Evolutionary conservation across 2,888 invertebrate genomes (phyloP).

Genomic region (Metallyticus violacea): DNA sequence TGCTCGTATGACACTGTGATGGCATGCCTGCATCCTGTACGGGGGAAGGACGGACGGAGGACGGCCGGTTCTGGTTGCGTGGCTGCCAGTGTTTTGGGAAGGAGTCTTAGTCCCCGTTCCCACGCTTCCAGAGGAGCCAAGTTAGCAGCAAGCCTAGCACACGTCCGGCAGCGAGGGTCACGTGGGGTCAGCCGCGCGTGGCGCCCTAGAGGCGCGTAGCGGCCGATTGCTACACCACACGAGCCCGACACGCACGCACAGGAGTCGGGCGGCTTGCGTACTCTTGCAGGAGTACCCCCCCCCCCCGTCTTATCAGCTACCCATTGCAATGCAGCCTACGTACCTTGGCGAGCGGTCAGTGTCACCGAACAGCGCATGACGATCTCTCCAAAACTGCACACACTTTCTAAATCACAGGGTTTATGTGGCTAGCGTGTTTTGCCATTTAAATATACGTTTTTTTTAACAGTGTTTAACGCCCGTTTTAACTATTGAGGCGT

Average conservation of each 20-base stretch:
- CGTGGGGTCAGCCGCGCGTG: conserved; percentile 28
- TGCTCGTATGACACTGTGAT: not conserved
- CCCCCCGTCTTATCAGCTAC: not conserved
- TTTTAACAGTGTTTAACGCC: too few relatives aligned
- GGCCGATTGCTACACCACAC: conserved; percentile 4
- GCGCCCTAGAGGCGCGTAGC: conserved; percentile 16
- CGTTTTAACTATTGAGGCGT: too few relatives aligned
- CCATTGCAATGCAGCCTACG: not conserved
- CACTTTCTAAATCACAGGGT: too few relatives aligned
- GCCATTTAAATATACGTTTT: too few relatives aligned
- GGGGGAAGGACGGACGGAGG: not conserved
- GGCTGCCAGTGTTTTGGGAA: conserved; percentile 35
- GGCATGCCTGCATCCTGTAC: not conserved
- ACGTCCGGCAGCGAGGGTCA: conserved; percentile 31
- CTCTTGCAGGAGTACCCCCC: not conserved
- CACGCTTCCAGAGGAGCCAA: conserved; percentile 31
- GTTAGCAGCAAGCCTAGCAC: conserved; percentile 27
- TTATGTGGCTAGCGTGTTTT: too few relatives aligned
- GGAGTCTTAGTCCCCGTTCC: conserved; percentile 31
- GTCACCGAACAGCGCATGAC: too few relatives aligned
- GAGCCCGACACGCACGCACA: conserved; percentile 15
- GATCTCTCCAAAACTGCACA: too few relatives aligned
- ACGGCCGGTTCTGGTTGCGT: conserved; percentile 25
- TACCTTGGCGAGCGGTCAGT: too few relatives aligned
- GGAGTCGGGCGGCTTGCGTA: not conserved